Percentiles rank a stretch among this genome's conserved stretches.
Conservation (phyloP, 2,888 invertebrate species). For the Galerucella calmariensis region DNA sequence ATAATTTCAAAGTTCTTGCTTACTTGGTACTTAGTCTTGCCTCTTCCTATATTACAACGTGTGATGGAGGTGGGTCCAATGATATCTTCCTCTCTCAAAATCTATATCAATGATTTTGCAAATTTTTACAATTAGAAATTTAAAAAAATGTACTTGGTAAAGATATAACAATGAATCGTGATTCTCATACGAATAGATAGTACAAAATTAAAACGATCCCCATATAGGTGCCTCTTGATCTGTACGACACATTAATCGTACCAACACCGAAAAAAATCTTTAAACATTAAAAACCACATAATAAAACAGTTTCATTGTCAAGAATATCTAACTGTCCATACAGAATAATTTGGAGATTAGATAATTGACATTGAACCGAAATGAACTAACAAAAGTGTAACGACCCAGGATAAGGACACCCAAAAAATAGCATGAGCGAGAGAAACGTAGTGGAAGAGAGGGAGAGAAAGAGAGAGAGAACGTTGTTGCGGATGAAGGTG, state of each 20-base stretch:
- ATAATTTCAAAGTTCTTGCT: no score
- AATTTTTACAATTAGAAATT: no score
- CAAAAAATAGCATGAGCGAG: conserved; percentile 21
- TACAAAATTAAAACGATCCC: neutral
- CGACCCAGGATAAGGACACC: conserved; percentile 27
- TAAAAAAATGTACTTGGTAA: no score
- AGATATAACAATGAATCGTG: no score
- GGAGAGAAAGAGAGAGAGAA: neutral
- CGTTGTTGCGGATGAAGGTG: conserved; percentile 10
- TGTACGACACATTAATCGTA: neutral
- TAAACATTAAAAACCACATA: conserved; percentile 25
- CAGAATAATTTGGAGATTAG: conserved; percentile 30
- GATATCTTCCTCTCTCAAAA: no score
- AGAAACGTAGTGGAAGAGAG: conserved; percentile 5
- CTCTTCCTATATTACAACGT: no score
- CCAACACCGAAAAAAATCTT: neutral
- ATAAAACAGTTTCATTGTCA: conserved; percentile 26
- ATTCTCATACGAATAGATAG: no score
- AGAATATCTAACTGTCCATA: conserved; percentile 23
- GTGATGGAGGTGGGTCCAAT: no score
- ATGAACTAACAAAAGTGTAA: conserved; percentile 29
- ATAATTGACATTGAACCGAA: conserved; percentile 33
- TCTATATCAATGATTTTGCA: no score
- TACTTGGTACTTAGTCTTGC: no score
- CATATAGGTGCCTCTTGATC: neutral